phyloP scores from a whole-genome alignment of 2,888 invertebrate species.

The Anarsia innoxiella region DNA sequence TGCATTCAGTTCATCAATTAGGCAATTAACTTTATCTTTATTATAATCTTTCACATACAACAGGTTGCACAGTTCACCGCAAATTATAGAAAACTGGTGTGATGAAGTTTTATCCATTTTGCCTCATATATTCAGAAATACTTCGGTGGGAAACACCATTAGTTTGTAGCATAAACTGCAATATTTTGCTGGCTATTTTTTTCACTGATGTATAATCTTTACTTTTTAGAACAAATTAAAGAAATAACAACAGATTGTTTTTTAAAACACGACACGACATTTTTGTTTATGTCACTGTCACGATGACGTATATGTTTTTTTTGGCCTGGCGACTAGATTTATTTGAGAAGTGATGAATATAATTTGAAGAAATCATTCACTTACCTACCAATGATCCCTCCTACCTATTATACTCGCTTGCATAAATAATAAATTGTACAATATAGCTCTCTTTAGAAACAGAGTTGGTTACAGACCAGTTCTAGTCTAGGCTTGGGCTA shows the following conservation, averaged over 20 bases:
- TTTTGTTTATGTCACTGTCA: background rate
- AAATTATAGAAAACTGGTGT: constrained; percentile 44
- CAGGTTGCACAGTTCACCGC: constrained; percentile 51
- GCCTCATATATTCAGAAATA: background rate
- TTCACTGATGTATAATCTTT: background rate
- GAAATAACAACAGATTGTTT: background rate
- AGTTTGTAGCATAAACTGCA: background rate
- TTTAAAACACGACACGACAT: background rate
- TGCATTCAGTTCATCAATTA: constrained; percentile 78
- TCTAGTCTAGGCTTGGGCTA: too few species aligned
- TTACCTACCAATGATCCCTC: background rate
- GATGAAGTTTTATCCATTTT: constrained; percentile 33
- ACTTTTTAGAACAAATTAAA: background rate
- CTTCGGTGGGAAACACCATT: background rate
- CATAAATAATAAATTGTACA: background rate
- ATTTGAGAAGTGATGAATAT: too few species aligned
- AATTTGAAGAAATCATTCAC: background rate
- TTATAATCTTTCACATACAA: constrained; percentile 55
- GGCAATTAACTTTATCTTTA: constrained; percentile 62
- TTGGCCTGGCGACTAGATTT: background rate
- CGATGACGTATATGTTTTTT: background rate
- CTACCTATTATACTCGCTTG: background rate
- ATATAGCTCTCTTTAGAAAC: too few species aligned
- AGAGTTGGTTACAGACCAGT: too few species aligned
- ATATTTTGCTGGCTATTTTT: background rate